Percentiles rank a stretch among this genome's conserved stretches.
Evolutionary conservation across 2,888 invertebrate genomes (phyloP).

Genomic region (Dorcus hopei): DNA sequence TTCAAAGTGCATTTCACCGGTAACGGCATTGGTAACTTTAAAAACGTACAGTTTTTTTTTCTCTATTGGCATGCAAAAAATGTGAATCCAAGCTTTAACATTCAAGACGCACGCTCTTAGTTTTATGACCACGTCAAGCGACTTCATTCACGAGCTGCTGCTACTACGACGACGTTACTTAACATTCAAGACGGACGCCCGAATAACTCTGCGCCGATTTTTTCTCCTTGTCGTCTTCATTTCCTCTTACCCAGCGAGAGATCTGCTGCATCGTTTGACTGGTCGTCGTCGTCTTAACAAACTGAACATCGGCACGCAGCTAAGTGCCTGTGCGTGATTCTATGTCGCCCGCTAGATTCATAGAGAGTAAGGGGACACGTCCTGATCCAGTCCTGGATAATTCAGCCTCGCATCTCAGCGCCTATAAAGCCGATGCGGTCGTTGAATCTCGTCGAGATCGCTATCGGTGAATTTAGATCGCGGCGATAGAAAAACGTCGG

Average conservation of each 20-base stretch:
- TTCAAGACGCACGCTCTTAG: no score
- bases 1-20: no score
- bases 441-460: constrained; percentile 23
- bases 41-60: no score
- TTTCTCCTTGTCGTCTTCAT: no score
- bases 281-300: constrained; percentile 38
- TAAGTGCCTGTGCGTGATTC: constrained; percentile 42
- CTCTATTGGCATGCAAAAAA: no score
- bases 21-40: no score
- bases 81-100: no score
- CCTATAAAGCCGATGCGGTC: constrained; percentile 32
- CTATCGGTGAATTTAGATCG: constrained; percentile 34
- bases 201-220: not conserved
- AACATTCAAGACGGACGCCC: not conserved
- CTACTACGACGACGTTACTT: not conserved
- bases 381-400: constrained; percentile 34
- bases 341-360: constrained; percentile 39
- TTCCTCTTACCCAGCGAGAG: constrained; percentile 22
- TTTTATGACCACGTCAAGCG: no score
- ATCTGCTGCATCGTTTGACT: constrained; percentile 36
- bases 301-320: constrained; percentile 42
- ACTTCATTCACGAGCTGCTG: not conserved
- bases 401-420: constrained; percentile 21
- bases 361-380: constrained; percentile 29
- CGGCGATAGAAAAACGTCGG: not conserved